Percentiles rank a stretch among this genome's conserved stretches.
phyloP scores from a whole-genome alignment of 2,113 vertebrate genomes.

The Anthoscopus minutus region DNA sequence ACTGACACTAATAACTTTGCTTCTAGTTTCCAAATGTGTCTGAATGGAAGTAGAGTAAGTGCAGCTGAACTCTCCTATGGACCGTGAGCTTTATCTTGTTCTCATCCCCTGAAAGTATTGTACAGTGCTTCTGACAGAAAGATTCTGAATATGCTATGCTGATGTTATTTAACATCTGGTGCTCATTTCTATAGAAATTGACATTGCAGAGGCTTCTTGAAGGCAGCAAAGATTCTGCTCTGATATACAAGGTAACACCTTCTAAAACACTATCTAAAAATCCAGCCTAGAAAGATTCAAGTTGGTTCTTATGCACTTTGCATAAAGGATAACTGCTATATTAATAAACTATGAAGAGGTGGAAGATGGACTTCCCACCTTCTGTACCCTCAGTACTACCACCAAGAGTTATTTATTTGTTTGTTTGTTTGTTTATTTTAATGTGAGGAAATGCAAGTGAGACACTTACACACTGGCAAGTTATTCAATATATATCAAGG shows the following conservation, averaged over 20 bases:
- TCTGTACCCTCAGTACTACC: not conserved
- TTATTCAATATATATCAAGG: not conserved
- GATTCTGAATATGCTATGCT: not conserved
- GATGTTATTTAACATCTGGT: not conserved
- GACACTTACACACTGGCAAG: not conserved
- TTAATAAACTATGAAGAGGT: not conserved
- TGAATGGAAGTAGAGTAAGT: not conserved
- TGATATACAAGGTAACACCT: not conserved
- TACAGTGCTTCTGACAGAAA: not conserved
- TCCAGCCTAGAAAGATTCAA: not conserved
- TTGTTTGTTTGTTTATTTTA: not conserved
- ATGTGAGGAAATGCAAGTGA: not conserved
- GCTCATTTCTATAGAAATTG: not conserved
- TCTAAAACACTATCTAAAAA: not conserved
- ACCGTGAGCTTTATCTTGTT: not conserved
- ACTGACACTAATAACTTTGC: constrained; percentile 22
- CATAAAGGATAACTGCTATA: not conserved
- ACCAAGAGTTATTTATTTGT: not conserved
- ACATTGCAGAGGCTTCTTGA: not conserved
- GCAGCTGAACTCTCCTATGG: not conserved
- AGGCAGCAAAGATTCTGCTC: not conserved
- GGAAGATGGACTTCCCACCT: not conserved
- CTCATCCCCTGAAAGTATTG: not conserved
- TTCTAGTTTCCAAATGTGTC: not conserved
- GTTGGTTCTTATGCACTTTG: not conserved